phyloP scores from a whole-genome alignment of 2,113 vertebrate genomes.

The Vidua macroura region DNA sequence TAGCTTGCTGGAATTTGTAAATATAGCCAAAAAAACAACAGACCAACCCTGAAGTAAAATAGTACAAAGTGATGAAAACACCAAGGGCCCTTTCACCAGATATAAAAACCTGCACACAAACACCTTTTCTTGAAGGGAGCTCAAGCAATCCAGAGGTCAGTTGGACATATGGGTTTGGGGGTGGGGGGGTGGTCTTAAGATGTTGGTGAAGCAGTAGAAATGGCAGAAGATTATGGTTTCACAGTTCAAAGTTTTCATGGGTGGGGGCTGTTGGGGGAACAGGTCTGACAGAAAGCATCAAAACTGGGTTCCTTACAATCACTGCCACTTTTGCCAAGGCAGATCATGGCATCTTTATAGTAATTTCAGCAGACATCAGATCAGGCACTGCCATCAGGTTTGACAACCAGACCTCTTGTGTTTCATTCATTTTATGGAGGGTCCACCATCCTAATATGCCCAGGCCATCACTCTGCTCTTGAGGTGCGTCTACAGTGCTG shows the following conservation, averaged over 20 bases:
- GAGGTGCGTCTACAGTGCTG: not conserved
- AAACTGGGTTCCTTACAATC: not conserved
- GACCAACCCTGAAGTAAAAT: not conserved
- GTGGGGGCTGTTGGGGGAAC: not conserved
- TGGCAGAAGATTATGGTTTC: not conserved
- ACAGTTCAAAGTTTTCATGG: not conserved
- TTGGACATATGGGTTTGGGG: not conserved
- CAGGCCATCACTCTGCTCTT: not conserved
- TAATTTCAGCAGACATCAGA: not conserved
- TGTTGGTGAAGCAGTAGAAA: not conserved
- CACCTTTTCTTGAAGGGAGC: not conserved
- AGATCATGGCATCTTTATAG: not conserved
- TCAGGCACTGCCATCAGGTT: not conserved
- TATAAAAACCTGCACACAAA: not conserved
- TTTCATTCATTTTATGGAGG: not conserved
- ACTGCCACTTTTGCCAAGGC: not conserved
- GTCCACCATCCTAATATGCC: not conserved
- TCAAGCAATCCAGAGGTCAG: not conserved
- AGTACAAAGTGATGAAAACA: not conserved
- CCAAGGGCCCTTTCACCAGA: not conserved
- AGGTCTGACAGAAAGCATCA: not conserved
- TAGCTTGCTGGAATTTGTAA: constrained; percentile 37
- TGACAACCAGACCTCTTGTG: not conserved
- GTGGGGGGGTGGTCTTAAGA: fast-evolving
- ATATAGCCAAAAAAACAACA: constrained; percentile 5